phyloP scores from a whole-genome alignment of 1,140 invertebrate genomes.

The Drosophila pruinosa region DNA sequence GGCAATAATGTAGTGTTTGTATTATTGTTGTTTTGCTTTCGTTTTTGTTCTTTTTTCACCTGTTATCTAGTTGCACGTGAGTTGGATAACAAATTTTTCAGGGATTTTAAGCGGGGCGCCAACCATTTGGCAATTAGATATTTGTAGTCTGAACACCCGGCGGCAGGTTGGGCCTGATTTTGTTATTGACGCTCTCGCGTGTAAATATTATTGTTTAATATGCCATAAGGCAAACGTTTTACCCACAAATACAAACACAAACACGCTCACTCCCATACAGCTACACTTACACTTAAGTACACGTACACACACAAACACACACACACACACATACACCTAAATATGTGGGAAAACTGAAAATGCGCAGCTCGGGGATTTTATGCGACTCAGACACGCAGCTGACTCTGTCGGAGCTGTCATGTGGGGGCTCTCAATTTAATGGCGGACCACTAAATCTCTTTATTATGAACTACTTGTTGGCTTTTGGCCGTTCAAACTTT shows the following conservation, averaged over 20 bases:
- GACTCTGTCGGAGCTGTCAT: neutral
- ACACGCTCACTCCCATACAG: neutral
- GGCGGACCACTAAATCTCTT: slow-evolving; percentile 60
- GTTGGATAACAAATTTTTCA: slow-evolving; percentile 21
- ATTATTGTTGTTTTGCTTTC: slow-evolving; percentile 26
- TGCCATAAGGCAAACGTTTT: slow-evolving; percentile 51
- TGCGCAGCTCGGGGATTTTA: slow-evolving; percentile 24
- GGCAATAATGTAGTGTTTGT: slow-evolving; percentile 41
- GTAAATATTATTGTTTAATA: slow-evolving; percentile 79
- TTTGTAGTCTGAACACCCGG: slow-evolving; percentile 13
- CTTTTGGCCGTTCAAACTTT: slow-evolving; percentile 60
- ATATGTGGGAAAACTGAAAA: slow-evolving; percentile 6
- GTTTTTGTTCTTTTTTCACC: neutral
- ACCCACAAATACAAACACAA: slow-evolving; percentile 8
- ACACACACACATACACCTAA: neutral
- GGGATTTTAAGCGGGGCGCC: neutral
- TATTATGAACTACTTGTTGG: slow-evolving; percentile 78
- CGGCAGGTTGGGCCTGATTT: slow-evolving; percentile 22
- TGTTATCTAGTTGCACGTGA: slow-evolving; percentile 49
- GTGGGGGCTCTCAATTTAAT: slow-evolving; percentile 46
- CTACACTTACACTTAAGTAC: neutral
- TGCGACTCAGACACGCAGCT: slow-evolving; percentile 28
- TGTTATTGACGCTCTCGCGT: slow-evolving; percentile 50
- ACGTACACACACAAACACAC: neutral
- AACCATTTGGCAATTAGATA: slow-evolving; percentile 53